A percentile compares a stretch with the other conserved stretches of the same genome.
phyloP scores from a whole-genome alignment of 2,113 vertebrate genomes.

The Nannobrachium achirus region DNA sequence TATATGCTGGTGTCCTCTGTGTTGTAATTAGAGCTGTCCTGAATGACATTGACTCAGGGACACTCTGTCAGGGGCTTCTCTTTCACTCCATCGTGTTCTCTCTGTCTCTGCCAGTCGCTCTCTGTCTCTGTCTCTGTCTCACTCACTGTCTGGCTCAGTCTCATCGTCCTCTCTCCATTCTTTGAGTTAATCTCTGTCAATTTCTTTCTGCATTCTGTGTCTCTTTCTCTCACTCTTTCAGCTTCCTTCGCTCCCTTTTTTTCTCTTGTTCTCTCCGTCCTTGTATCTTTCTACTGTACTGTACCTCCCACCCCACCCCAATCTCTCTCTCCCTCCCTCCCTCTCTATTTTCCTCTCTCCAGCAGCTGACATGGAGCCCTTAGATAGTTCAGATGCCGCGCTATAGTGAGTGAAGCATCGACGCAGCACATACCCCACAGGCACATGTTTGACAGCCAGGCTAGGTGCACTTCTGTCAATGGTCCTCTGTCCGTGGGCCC shows the following conservation, averaged over 20 bases:
- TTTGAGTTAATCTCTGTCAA: too few species aligned
- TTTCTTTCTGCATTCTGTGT: too few species aligned
- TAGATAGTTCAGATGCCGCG: conserved; percentile 52
- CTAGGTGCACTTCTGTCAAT: not conserved
- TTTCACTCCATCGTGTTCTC: not conserved
- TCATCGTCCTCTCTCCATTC: too few species aligned
- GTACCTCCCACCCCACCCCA: too few species aligned
- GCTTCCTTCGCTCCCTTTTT: not conserved
- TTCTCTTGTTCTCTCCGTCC: not conserved
- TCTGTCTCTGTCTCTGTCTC: not conserved
- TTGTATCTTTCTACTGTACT: too few species aligned
- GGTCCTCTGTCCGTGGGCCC: not conserved
- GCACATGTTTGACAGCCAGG: not conserved
- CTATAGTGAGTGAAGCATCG: conserved; percentile 26
- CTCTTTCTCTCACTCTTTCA: too few species aligned
- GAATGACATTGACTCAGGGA: conserved; percentile 15
- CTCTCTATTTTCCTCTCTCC: conserved; percentile 9
- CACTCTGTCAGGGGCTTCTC: not conserved
- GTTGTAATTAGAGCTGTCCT: conserved; percentile 46
- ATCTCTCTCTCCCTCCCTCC: conserved; percentile 4
- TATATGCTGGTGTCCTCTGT: conserved; percentile 17
- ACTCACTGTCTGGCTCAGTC: too few species aligned
- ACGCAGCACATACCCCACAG: conserved; percentile 8
- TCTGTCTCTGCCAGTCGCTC: not conserved
- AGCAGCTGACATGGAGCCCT: conserved; percentile 56